Percentiles rank a stretch among this genome's conserved stretches.
phyloP scores from a whole-genome alignment of 2,888 invertebrate species.

The Exocentrus adspersus region DNA sequence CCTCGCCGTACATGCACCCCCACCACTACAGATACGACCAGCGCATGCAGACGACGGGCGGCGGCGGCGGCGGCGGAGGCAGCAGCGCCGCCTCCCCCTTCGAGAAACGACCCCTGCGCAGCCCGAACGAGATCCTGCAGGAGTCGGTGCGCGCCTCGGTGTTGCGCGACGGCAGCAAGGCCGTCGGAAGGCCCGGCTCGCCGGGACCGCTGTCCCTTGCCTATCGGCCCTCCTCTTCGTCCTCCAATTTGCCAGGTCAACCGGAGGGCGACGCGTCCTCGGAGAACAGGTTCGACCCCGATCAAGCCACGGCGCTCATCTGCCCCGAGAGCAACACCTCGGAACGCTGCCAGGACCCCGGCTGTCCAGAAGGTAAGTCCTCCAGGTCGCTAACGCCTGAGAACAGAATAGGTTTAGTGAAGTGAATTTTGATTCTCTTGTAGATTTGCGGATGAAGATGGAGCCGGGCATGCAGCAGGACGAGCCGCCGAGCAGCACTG shows the following conservation, averaged over 20 bases:
- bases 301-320: conserved; percentile 63
- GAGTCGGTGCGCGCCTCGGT: conserved; percentile 74
- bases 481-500: conserved; percentile 60
- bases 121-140: conserved; percentile 70
- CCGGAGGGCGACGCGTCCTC: conserved; percentile 69
- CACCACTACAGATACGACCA: conserved; percentile 59
- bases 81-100: conserved; percentile 49
- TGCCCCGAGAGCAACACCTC: conserved; percentile 62
- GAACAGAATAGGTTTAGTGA: no score
- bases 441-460: conserved; percentile 83
- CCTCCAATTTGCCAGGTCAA: conserved; percentile 63
- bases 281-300: conserved; percentile 65
- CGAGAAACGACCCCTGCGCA: conserved; percentile 68
- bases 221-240: conserved; percentile 65
- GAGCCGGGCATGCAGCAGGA: conserved; percentile 64
- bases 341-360: conserved; percentile 60
- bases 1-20: conserved; percentile 64
- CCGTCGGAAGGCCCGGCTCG: conserved; percentile 65
- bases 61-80: conserved; percentile 28
- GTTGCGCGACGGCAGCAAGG: conserved; percentile 71
- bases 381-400: neutral
- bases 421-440: no score
- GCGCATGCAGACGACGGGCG: conserved; percentile 54
- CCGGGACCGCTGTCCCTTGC: conserved; percentile 55
- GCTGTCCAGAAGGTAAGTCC: conserved; percentile 66